Evolutionary conservation across 2,113 vertebrate genomes (phyloP).

Genomic region (Peromyscus polionotus): DNA sequence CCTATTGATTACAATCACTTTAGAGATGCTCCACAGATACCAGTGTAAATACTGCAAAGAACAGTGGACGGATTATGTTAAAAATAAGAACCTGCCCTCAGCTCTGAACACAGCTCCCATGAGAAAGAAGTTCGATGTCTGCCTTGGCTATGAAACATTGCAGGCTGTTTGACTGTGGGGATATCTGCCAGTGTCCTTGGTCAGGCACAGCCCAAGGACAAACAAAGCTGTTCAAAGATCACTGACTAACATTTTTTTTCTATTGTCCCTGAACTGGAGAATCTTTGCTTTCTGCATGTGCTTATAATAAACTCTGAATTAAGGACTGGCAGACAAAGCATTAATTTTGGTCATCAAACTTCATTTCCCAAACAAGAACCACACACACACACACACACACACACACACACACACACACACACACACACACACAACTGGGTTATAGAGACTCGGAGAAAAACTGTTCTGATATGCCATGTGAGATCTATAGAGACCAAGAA

Average conservation of each 20-base stretch:
- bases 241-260: not conserved
- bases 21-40: not conserved
- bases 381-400: not conserved
- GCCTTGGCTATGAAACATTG: accelerated
- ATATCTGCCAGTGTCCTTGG: not conserved
- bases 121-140: not conserved
- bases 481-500: not conserved
- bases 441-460: not conserved
- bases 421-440: not conserved
- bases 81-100: not conserved
- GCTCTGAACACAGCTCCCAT: not conserved
- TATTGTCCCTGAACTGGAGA: not conserved
- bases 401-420: not conserved
- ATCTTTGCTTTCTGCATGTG: not conserved
- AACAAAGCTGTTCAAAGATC: not conserved
- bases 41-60: not conserved
- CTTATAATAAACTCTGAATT: not conserved
- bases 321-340: not conserved
- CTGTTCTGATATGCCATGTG: not conserved
- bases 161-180: not conserved
- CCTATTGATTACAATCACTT: not conserved
- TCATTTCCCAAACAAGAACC: not conserved
- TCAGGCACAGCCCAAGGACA: not conserved
- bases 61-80: accelerated
- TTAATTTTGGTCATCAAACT: not conserved